Base-by-base conservation (phyloP, 2,888 invertebrate genomes). In the Oegoconia quadripuncta region DNA sequence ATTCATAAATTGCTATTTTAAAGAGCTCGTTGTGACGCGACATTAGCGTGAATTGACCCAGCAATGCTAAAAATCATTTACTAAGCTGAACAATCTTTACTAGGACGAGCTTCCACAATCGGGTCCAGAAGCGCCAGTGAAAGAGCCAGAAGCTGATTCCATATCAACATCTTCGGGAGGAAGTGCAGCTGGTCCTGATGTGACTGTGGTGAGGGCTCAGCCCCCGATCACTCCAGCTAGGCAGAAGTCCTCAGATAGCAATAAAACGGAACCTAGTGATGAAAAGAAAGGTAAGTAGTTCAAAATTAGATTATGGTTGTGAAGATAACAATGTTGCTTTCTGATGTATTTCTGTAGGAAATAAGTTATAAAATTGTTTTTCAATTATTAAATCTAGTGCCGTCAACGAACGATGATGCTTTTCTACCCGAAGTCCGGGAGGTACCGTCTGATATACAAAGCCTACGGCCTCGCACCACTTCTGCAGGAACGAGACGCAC, bases 191-290 rank as follows among this genome's bases (percentile, higher is more conserved):
- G 82, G 71, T 0, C 84, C 80, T n/a, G 78, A 87, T 22, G 65
- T 82, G 1, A 86, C 86, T 0, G 76, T 86, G 3, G 57, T 87
- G 33, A 76, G 72, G 39, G 53, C 74, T 0, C 75, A 77, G 12
- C 73, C 78, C 0, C 66, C 75, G 5, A 17, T 14, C 0, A 50
- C 66, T 14, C 82, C 86, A 3, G 78, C 76, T 0, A 61, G 90
- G 23, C 90, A 90, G 35, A 74, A 79, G 28, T 90, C 90, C 11
- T 86, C 89, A 0, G 90, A 90, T 43, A 90, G 90, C 46, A 90
- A 89, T 34, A 67, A 75, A 32, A 87, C 87, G 3, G 86, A 86
- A 40, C 86, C 81, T 4, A 84, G 84, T 39, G 86, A 84, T 22
- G 87, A 86, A 13, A 87, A 83, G 56, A 87, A 81, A 78, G 82